Conservation (phyloP, 2,888 invertebrate species). For the Luffia ferchaultella region DNA sequence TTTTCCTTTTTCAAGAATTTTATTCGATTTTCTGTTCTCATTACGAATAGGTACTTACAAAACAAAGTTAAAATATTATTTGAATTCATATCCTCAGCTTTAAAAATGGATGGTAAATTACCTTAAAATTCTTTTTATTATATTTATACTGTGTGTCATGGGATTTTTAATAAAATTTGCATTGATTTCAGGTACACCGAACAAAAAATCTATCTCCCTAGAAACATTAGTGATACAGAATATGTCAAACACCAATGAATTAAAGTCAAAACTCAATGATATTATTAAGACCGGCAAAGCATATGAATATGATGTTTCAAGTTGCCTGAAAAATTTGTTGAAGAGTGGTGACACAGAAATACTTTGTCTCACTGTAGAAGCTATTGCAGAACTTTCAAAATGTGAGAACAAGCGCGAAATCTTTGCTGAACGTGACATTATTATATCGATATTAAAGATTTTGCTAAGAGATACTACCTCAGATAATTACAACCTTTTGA, state of each 20-base stretch:
- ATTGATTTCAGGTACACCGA: conserved; percentile 30
- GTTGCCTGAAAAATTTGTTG: conserved; percentile 47
- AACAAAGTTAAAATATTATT: too few species aligned
- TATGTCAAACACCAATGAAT: conserved; percentile 41
- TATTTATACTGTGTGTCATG: too few species aligned
- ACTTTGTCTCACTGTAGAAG: conserved; percentile 69
- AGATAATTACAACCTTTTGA: conserved; percentile 27
- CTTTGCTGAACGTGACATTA: conserved; percentile 70
- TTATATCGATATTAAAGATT: conserved; percentile 65
- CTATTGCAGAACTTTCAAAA: conserved; percentile 85
- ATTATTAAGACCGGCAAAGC: conserved; percentile 50
- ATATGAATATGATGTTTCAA: conserved; percentile 50
- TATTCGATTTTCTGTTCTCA: too few species aligned
- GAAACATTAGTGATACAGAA: conserved; percentile 48
- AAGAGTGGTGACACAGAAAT: conserved; percentile 54
- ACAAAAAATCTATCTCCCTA: conserved; percentile 44
- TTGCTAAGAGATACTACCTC: conserved; percentile 22
- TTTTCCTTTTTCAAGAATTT: too few species aligned
- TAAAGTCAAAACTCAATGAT: conserved; percentile 49
- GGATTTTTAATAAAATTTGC: background rate
- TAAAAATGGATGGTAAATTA: background rate
- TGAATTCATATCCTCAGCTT: too few species aligned
- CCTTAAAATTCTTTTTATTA: background rate
- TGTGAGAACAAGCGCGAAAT: conserved; percentile 76
- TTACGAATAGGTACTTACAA: too few species aligned